phyloP scores from a whole-genome alignment of 1,140 invertebrate genomes.

The Zaprionus vittiger region DNA sequence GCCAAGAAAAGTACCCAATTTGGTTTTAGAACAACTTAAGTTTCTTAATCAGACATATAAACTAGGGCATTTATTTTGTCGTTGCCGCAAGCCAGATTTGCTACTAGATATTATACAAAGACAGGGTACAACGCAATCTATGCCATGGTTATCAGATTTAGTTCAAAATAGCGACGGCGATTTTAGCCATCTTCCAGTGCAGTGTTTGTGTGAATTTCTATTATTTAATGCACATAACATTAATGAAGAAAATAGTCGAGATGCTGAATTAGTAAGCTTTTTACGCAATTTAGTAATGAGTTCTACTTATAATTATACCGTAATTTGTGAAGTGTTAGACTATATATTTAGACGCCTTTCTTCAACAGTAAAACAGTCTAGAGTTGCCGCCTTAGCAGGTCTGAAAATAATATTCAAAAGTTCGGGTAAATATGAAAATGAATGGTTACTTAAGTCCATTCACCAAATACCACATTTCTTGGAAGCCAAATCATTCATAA shows the following conservation, averaged over 20 bases:
- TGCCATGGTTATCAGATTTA: constrained; percentile 98
- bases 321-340: constrained; percentile 93
- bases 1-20: constrained; percentile 90
- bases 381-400: constrained; percentile 91
- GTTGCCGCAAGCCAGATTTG: constrained; percentile 95
- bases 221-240: constrained; percentile 87
- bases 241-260: constrained; percentile 79
- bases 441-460: constrained; percentile 93
- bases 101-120: constrained; percentile 96
- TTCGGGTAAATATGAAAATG: constrained; percentile 76
- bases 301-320: constrained; percentile 86
- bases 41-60: constrained; percentile 91
- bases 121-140: constrained; percentile 94
- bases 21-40: constrained; percentile 93
- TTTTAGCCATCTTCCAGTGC: constrained; percentile 90
- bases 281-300: constrained; percentile 89
- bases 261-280: constrained; percentile 91
- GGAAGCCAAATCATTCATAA: constrained; percentile 88
- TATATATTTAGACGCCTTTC: constrained; percentile 95
- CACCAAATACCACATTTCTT: constrained; percentile 90
- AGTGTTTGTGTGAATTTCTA: constrained; percentile 98
- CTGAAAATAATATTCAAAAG: constrained; percentile 86
- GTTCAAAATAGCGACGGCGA: constrained; percentile 94
- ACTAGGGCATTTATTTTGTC: constrained; percentile 95
- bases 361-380: constrained; percentile 91